Evolutionary conservation across 2,797 vertebrate genomes (phyloP).

Genomic region (Pseudochirops cupreus): DNA sequence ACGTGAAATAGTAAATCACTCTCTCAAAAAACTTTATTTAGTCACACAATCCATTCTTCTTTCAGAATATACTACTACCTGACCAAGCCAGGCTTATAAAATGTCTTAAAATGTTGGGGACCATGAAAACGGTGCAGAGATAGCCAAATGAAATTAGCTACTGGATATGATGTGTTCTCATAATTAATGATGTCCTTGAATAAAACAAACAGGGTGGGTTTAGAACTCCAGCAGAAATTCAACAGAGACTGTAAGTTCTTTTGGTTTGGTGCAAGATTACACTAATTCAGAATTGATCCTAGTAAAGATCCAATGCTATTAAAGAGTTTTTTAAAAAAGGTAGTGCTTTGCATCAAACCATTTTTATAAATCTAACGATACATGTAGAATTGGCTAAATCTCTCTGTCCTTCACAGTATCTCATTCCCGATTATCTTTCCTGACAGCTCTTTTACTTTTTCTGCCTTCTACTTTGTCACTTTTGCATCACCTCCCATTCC

Average conservation of each 20-base stretch:
- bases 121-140: neutral
- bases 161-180: neutral
- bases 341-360: neutral
- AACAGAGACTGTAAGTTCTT: neutral
- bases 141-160: neutral
- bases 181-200: neutral
- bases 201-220: neutral
- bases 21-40: neutral
- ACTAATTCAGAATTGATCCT: neutral
- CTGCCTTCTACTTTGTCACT: neutral
- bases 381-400: neutral
- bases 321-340: neutral
- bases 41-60: neutral
- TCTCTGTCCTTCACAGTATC: neutral
- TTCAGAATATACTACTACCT: neutral
- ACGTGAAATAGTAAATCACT: neutral
- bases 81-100: neutral
- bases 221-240: neutral
- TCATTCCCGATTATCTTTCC: neutral
- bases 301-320: neutral
- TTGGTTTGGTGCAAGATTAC: neutral
- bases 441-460: neutral
- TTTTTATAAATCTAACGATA: neutral
- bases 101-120: neutral
- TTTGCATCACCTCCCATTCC: neutral